Evolutionary conservation across 2,888 invertebrate species (phyloP).

Genomic region (Venustoraphidia nigricollis): DNA sequence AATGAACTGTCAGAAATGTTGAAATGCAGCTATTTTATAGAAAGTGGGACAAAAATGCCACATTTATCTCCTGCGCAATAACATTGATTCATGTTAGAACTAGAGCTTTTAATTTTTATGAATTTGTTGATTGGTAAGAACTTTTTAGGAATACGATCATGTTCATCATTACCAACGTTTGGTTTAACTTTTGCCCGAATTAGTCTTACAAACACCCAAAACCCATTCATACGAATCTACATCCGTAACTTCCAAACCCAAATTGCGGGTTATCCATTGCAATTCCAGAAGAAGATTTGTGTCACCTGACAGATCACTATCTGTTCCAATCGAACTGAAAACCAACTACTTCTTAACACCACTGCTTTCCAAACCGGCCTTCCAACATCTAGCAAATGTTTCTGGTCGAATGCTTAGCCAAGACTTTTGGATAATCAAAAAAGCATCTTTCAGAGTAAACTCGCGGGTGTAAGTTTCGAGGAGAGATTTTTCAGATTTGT

Average conservation of each 20-base stretch:
- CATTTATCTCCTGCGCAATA: no score
- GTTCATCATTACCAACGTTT: slow-evolving; percentile 14
- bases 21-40: no score
- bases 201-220: neutral
- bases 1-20: no score
- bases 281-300: slow-evolving; percentile 16
- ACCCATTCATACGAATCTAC: slow-evolving; percentile 18
- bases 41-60: no score
- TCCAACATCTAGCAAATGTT: slow-evolving; percentile 26
- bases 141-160: no score
- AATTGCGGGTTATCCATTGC: slow-evolving; percentile 20
- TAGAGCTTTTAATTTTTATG: no score
- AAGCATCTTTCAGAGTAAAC: slow-evolving; percentile 29
- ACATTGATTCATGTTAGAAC: no score
- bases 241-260: slow-evolving; percentile 21
- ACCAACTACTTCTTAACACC: neutral
- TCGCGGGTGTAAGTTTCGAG: slow-evolving; percentile 15
- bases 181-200: slow-evolving; percentile 8
- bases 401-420: slow-evolving; percentile 29
- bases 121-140: no score
- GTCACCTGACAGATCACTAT: slow-evolving; percentile 1
- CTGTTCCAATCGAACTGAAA: slow-evolving; percentile 1
- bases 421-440: slow-evolving; percentile 28
- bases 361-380: slow-evolving; percentile 7
- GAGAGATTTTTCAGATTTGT: slow-evolving; percentile 6